Percentiles rank a stretch among this genome's conserved stretches.
Evolutionary conservation across 1,140 invertebrate species (phyloP).

Genomic region (Drosophila mauritiana): DNA sequence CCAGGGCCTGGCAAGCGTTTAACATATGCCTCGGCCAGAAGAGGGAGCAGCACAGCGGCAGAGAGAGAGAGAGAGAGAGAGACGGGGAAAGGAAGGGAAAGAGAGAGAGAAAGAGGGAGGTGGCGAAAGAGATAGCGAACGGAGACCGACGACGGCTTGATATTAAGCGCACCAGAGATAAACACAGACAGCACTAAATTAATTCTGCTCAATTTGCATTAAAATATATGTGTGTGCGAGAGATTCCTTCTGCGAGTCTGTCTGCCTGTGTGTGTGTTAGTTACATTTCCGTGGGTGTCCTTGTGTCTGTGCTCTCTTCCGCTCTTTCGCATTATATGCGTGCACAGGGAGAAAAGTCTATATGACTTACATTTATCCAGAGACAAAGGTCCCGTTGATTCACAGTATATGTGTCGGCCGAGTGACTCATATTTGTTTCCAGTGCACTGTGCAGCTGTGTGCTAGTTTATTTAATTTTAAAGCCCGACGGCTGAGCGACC

Average conservation of each 20-base stretch:
- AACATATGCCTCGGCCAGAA: conserved; percentile 66
- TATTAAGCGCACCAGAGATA: conserved; percentile 78
- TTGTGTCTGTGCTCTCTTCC: conserved; percentile 10
- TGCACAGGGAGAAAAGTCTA: background rate
- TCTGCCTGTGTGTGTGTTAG: conserved; percentile 50
- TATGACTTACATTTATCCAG: no score
- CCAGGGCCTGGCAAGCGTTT: conserved; percentile 64
- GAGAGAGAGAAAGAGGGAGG: background rate
- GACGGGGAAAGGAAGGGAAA: background rate
- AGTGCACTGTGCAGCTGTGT: conserved; percentile 8
- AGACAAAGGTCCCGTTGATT: no score
- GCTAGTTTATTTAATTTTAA: conserved; percentile 76
- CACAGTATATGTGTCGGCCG: no score
- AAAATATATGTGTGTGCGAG: conserved; percentile 66
- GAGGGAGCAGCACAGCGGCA: conserved; percentile 2
- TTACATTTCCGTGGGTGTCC: conserved; percentile 61
- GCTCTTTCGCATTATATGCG: background rate
- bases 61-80: background rate
- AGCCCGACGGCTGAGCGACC: conserved; percentile 40
- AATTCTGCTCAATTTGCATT: conserved; percentile 84
- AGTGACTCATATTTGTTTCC: background rate
- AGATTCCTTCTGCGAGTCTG: conserved; percentile 11
- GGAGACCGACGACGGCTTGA: conserved; percentile 66
- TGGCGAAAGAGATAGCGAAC: conserved; percentile 16
- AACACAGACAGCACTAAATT: conserved; percentile 81